phyloP scores from a whole-genome alignment of 2,113 vertebrate genomes.

The Isurus oxyrinchus region DNA sequence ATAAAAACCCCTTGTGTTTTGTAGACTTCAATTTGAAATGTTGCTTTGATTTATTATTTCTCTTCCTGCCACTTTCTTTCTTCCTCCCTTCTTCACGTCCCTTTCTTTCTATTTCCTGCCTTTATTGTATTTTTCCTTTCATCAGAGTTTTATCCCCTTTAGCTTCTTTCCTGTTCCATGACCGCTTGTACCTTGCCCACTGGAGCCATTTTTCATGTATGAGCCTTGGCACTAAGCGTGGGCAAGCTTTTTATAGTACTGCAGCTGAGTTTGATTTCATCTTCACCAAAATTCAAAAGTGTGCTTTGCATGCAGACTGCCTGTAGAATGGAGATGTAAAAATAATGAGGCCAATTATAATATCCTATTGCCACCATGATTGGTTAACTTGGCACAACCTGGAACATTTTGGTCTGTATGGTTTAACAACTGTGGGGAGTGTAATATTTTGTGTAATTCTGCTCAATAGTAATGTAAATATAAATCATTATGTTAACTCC shows the following conservation, averaged over 20 bases:
- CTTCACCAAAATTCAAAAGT: not conserved
- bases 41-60: not conserved
- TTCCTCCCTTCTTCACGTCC: not conserved
- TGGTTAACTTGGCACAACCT: not conserved
- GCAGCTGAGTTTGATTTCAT: not conserved
- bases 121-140: not conserved
- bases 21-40: not conserved
- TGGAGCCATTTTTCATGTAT: not conserved
- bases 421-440: not conserved
- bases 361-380: not conserved
- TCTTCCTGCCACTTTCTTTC: not conserved
- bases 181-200: not conserved
- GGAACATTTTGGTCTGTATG: not conserved
- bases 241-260: not conserved
- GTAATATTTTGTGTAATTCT: not conserved
- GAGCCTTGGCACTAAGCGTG: not conserved
- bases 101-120: not conserved
- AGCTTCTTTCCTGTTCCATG: not conserved
- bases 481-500: not conserved
- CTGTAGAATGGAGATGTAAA: not conserved
- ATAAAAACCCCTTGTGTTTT: not conserved
- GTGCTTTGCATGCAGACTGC: not conserved
- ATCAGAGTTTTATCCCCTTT: not conserved
- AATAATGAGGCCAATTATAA: not conserved
- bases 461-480: not conserved